Percentiles rank a stretch among this genome's conserved stretches.
These are phyloP conservation scores for Euura lappo DNA, from an alignment of 1,140 invertebrate species.

Conservation along the genomic window DNA sequence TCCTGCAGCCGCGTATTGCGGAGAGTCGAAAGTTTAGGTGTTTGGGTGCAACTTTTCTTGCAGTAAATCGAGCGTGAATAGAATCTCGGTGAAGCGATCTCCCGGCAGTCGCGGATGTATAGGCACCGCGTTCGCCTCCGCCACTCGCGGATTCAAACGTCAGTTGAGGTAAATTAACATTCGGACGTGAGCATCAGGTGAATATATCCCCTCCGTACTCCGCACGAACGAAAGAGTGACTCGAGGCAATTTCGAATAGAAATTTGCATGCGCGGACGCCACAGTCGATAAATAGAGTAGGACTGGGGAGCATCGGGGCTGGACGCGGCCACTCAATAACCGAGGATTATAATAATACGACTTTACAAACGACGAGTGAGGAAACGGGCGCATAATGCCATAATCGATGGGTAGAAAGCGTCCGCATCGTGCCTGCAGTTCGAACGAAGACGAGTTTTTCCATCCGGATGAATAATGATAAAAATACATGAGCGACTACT, in stretches of 20 bases:
- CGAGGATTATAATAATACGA: too few species aligned
- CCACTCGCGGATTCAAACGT: background rate
- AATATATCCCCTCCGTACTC: background rate
- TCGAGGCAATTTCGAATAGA: background rate
- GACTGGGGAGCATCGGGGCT: background rate
- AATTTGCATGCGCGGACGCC: slow-evolving; percentile 3
- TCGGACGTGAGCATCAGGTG: background rate
- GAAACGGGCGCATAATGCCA: too few species aligned
- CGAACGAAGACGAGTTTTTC: too few species aligned
- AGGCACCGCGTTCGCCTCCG: background rate
- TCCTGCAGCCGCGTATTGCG: too few species aligned
- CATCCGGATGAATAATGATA: too few species aligned
- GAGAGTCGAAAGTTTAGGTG: too few species aligned
- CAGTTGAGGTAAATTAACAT: slow-evolving; percentile 5
- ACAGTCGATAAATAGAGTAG: slow-evolving; percentile 4
- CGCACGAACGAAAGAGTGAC: background rate
- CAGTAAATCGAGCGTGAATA: background rate
- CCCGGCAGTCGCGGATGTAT: background rate
- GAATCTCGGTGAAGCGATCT: background rate
- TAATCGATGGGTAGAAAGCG: too few species aligned
- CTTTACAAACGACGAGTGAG: too few species aligned
- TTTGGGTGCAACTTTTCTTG: background rate
- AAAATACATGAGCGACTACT: too few species aligned
- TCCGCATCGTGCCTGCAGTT: too few species aligned
- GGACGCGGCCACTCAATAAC: too few species aligned